Conservation (phyloP, 2,888 invertebrate species). For the Willowsia nigromaculata region DNA sequence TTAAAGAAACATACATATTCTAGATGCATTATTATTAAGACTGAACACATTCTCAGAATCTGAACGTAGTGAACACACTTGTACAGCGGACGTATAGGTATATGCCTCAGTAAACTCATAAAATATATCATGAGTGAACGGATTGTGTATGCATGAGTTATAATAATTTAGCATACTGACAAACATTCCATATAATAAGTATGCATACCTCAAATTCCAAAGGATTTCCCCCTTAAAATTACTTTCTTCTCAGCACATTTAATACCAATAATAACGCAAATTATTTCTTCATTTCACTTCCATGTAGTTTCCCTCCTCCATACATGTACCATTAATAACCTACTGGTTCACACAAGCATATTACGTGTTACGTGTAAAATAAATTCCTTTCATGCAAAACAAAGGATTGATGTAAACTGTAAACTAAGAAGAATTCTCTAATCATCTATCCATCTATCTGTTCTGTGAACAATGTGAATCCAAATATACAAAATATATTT, state of each 20-base stretch:
- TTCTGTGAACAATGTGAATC: not conserved
- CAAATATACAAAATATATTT: not conserved
- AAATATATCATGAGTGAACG: not conserved
- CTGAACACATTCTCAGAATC: no score
- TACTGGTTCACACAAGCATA: conserved; percentile 32
- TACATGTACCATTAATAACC: not conserved
- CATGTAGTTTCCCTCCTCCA: conserved; percentile 32
- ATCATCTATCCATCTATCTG: conserved; percentile 33
- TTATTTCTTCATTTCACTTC: conserved; percentile 53
- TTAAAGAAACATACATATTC: no score
- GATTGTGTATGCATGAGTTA: conserved; percentile 7
- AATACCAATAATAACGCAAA: conserved; percentile 27
- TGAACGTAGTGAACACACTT: no score
- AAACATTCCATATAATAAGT: not conserved
- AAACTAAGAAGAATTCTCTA: conserved; percentile 58
- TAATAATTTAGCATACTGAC: not conserved
- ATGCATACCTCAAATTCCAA: conserved; percentile 58
- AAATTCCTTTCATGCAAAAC: conserved; percentile 57
- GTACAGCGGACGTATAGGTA: no score
- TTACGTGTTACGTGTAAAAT: conserved; percentile 44
- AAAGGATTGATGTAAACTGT: conserved; percentile 54
- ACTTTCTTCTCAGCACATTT: conserved; percentile 56
- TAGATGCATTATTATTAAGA: no score
- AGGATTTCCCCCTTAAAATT: conserved; percentile 35
- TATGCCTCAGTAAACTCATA: not conserved